A percentile compares a stretch with the other conserved stretches of the same genome.
Conservation (phyloP, 2,797 vertebrate genomes). For the Girardinus metallicus region DNA sequence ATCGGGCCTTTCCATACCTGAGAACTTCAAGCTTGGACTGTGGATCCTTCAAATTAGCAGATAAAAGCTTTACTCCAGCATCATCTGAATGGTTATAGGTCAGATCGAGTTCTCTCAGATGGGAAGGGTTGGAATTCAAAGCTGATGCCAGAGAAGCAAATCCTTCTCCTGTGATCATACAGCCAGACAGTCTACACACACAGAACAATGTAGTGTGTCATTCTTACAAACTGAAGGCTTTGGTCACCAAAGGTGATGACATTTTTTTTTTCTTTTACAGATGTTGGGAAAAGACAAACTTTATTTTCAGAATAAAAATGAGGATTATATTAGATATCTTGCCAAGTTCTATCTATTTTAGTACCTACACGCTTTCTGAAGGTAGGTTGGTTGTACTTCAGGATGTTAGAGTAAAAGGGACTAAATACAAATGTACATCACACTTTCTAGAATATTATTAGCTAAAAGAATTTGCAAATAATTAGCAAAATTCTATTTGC, state of each 20-base stretch:
- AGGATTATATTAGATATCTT: not conserved
- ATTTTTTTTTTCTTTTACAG: not conserved
- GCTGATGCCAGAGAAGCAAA: constrained; percentile 4
- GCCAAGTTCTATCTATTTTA: not conserved
- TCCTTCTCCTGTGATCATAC: constrained; percentile 4
- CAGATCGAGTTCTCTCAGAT: constrained; percentile 13
- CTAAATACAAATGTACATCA: not conserved
- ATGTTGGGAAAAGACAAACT: not conserved
- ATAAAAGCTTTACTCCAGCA: not conserved
- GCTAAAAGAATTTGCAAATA: not conserved
- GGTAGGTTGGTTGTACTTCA: not conserved
- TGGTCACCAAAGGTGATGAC: not conserved
- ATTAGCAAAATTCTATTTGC: not conserved
- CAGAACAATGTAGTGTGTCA: not conserved
- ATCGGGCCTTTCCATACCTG: not conserved
- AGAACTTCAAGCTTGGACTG: constrained; percentile 8
- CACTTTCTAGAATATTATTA: not conserved
- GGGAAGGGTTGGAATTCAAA: not conserved
- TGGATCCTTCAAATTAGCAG: not conserved
- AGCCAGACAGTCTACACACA: constrained; percentile 14
- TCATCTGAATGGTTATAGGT: constrained; percentile 11
- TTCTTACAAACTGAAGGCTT: not conserved
- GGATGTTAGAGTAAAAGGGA: not conserved
- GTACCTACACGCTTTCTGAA: not conserved
- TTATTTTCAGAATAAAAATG: not conserved